These are phyloP conservation scores for Gambusia affinis DNA, from an alignment of 2,113 vertebrate species.

Conservation along the genomic window DNA sequence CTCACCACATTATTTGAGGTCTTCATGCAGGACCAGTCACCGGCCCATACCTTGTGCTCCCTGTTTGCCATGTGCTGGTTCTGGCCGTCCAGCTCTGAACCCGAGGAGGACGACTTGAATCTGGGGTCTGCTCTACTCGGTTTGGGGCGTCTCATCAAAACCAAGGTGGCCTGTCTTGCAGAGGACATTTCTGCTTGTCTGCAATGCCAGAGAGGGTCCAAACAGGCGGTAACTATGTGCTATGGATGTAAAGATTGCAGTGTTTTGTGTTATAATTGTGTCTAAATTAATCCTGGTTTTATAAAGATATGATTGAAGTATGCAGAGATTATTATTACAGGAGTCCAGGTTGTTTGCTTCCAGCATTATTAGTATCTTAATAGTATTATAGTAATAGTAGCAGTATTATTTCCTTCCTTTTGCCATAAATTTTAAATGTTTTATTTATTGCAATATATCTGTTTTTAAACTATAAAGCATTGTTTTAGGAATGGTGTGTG, in stretches of 20 bases:
- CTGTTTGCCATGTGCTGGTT: slow-evolving; percentile 73
- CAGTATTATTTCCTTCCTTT: neutral
- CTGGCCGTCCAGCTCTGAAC: slow-evolving; percentile 47
- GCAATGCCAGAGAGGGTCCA: slow-evolving; percentile 57
- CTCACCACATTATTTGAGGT: slow-evolving; percentile 63
- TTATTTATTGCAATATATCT: too few species aligned
- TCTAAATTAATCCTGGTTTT: neutral
- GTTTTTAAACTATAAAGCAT: neutral
- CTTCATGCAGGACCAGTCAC: slow-evolving; percentile 60
- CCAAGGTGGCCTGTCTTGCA: slow-evolving; percentile 63
- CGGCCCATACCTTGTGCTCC: slow-evolving; percentile 57
- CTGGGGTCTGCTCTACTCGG: slow-evolving; percentile 69
- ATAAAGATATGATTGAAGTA: neutral
- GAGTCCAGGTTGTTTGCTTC: neutral
- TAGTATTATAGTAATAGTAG: neutral
- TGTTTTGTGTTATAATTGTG: neutral
- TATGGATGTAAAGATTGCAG: neutral
- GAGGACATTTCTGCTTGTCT: slow-evolving; percentile 67
- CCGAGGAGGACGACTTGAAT: slow-evolving; percentile 67
- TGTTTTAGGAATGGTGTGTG: neutral
- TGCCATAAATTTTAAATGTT: too few species aligned
- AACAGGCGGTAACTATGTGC: slow-evolving; percentile 66
- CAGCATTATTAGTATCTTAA: neutral
- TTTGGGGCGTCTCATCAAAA: slow-evolving; percentile 66
- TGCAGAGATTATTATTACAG: neutral